A percentile compares a stretch with the other conserved stretches of the same genome.
These are phyloP conservation scores for Julus scandinavius DNA, from an alignment of 2,888 invertebrate species.

Conservation along the genomic window DNA sequence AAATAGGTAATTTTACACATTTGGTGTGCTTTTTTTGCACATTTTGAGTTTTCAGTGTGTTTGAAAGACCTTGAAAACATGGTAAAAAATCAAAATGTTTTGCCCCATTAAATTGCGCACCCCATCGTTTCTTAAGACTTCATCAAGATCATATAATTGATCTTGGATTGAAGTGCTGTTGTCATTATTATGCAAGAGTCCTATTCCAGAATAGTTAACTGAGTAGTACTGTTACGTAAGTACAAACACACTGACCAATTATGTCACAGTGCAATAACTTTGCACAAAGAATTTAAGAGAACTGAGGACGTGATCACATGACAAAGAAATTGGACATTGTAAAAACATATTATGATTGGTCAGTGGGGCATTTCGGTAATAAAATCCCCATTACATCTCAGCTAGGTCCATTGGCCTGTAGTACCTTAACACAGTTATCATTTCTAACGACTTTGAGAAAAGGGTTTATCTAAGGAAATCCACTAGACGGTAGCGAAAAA, in stretches of 20 bases:
- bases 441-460: background rate
- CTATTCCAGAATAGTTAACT: too few species aligned
- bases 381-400: background rate
- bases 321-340: background rate
- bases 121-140: too few species aligned
- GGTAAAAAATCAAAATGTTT: too few species aligned
- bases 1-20: too few species aligned
- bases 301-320: background rate
- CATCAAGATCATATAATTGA: too few species aligned
- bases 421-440: background rate
- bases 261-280: background rate
- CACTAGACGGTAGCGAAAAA: constrained; percentile 18
- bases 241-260: background rate
- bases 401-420: background rate
- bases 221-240: too few species aligned
- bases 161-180: too few species aligned
- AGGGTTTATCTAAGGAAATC: constrained; percentile 17
- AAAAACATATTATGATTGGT: background rate
- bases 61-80: too few species aligned
- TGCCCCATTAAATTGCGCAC: too few species aligned
- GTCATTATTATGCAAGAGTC: too few species aligned
- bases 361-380: constrained; percentile 4
- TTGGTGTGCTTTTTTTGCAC: too few species aligned
- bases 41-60: too few species aligned
- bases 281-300: background rate